Evolutionary conservation across 1,140 invertebrate species (phyloP).

Genomic region (Asbolus verrucosus): DNA sequence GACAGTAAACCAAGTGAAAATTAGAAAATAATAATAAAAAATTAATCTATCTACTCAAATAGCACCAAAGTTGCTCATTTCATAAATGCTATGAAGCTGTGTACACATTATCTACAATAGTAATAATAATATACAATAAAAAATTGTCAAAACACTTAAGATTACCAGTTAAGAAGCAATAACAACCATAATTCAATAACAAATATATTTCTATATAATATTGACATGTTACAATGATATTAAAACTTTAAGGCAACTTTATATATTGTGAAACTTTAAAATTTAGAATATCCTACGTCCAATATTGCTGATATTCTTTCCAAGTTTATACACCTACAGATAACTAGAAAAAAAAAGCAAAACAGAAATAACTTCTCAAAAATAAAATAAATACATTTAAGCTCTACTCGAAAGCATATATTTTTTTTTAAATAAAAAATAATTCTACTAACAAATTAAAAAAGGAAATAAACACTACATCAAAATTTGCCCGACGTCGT

Average conservation of each 20-base stretch:
- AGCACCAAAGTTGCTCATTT: slow-evolving; percentile 54
- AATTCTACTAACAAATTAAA: slow-evolving; percentile 5
- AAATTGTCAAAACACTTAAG: slow-evolving; percentile 36
- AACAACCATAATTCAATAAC: slow-evolving; percentile 40
- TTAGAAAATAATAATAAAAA: slow-evolving; percentile 37
- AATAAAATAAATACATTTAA: slow-evolving; percentile 32
- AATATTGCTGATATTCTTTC: slow-evolving; percentile 17
- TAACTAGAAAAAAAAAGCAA: slow-evolving; percentile 16
- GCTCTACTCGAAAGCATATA: neutral
- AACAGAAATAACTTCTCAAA: slow-evolving; percentile 17
- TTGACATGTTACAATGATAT: slow-evolving; percentile 20
- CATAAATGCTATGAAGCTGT: slow-evolving; percentile 54
- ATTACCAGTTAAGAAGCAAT: slow-evolving; percentile 35
- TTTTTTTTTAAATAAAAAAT: slow-evolving; percentile 6
- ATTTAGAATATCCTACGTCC: slow-evolving; percentile 40
- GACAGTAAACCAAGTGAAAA: slow-evolving; percentile 43
- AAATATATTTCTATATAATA: slow-evolving; percentile 21
- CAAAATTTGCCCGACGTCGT: slow-evolving; percentile 1
- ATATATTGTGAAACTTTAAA: slow-evolving; percentile 10
- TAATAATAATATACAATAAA: slow-evolving; percentile 45
- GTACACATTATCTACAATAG: slow-evolving; percentile 49
- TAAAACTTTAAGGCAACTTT: slow-evolving; percentile 42
- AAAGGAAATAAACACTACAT: slow-evolving; percentile 17
- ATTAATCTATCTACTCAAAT: slow-evolving; percentile 52
- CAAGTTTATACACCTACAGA: neutral